phyloP scores from a whole-genome alignment of 2,113 vertebrate genomes.

The Calypte anna region DNA sequence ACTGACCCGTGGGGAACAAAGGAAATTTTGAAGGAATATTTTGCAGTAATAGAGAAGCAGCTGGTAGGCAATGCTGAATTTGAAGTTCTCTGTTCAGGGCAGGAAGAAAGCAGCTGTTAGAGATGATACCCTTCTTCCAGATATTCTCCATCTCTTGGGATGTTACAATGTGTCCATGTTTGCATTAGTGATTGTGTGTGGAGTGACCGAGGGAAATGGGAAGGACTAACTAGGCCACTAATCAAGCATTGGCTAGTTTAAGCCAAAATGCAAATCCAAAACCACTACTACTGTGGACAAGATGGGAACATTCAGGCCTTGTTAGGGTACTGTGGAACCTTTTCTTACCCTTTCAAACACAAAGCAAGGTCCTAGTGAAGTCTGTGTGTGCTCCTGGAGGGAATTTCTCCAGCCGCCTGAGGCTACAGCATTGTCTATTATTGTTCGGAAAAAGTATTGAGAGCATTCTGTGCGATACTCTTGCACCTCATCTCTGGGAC shows the following conservation, averaged over 20 bases:
- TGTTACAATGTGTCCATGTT: background rate
- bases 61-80: background rate
- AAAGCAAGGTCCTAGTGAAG: background rate
- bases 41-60: no score
- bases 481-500: no score
- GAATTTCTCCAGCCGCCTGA: background rate
- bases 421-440: background rate
- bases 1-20: no score
- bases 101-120: background rate
- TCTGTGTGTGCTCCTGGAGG: background rate
- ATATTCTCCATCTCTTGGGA: background rate
- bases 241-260: background rate
- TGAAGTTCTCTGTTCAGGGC: background rate
- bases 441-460: rapidly evolving
- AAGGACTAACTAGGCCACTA: background rate
- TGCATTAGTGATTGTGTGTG: background rate
- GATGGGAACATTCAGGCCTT: background rate
- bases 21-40: no score
- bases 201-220: background rate
- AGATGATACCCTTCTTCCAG: background rate
- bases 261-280: background rate
- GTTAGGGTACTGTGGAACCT: background rate
- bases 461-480: background rate
- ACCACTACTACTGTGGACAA: background rate
- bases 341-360: background rate